Base-by-base conservation (phyloP, 1,140 invertebrate genomes). In the Drosophila funebris region DNA sequence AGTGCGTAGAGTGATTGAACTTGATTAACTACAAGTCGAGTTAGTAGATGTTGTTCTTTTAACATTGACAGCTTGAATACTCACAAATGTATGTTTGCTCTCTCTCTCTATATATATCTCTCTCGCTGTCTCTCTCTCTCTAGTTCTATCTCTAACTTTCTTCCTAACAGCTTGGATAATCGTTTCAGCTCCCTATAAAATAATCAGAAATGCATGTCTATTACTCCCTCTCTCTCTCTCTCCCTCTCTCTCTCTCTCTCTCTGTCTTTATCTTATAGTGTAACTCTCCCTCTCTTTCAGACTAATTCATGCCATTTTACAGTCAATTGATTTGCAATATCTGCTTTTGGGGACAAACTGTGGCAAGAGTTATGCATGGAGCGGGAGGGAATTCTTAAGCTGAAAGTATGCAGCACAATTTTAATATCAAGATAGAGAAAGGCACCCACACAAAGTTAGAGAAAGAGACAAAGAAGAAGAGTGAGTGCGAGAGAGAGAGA, bases 241-340 rank as follows among this genome's bases (percentile, higher is more conserved):
- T 37, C 56, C 20, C 14, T 31, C 16, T 43, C 3, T 48, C n/a
- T 44, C 11, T 52, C 43, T 20, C 16, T 14, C 22, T 33, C 48
- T 8, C 0, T 5, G 5, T 31, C 41, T 24, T 8, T 39, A 50
- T 31, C 14, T 33, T 5, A 4, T 5, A 27, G 2, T 27, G 24
- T 27, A 27, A 5, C 18, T 44, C 2, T 41, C n/a, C 39, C n/a
- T 52, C 43, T 27, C 16, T 16, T 16, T 43, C 31, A n/a, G 48
- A 73, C 50, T 69, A 66, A 73, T 58, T 76, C 73, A 36, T 41
- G 29, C 37, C 56, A 78, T 87, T 87, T 88, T 70, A 78, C 72
- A 81, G 78, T 67, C 82, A 82, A 87, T 87, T 88, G 82, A 70
- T 81, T 78, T 70, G 57, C 8, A 58, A 62, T 61, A 44, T 73